Conservation (phyloP, 1,140 invertebrate species). For the Cylas formicarius region DNA sequence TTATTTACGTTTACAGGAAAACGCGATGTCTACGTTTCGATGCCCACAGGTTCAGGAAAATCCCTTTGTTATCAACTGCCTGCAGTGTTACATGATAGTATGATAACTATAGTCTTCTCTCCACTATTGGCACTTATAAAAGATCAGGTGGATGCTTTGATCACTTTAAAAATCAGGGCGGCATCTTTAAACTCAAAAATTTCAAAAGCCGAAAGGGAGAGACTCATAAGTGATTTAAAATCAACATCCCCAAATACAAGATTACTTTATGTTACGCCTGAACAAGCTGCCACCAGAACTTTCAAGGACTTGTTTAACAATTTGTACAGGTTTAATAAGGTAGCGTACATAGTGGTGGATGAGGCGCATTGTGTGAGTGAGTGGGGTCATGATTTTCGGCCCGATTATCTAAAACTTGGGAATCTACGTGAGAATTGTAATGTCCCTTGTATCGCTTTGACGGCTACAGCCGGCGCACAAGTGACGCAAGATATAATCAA, state of each 20-base stretch:
- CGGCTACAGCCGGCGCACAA: conserved; percentile 83
- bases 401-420: conserved; percentile 87
- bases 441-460: conserved; percentile 84
- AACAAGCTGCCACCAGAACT: conserved; percentile 72
- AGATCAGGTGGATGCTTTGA: conserved; percentile 68
- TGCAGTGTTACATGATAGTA: conserved; percentile 63
- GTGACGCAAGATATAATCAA: conserved; percentile 62
- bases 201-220: conserved; percentile 59
- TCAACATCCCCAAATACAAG: conserved; percentile 54
- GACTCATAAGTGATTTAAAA: conserved; percentile 66
- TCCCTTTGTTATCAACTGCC: conserved; percentile 92
- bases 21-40: conserved; percentile 74
- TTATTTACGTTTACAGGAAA: conserved; percentile 55
- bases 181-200: conserved; percentile 88
- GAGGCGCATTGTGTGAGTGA: conserved; percentile 97
- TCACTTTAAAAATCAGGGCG: conserved; percentile 63
- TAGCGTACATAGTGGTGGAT: conserved; percentile 84
- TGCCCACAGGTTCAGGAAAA: conserved; percentile 95
- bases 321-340: conserved; percentile 56
- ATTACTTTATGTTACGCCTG: conserved; percentile 88
- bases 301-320: conserved; percentile 59
- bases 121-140: conserved; percentile 85
- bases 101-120: conserved; percentile 82
- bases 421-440: conserved; percentile 59
- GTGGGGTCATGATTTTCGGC: conserved; percentile 96